Evolutionary conservation across 2,113 vertebrate species (phyloP).

Genomic region (Phycodurus eques): DNA sequence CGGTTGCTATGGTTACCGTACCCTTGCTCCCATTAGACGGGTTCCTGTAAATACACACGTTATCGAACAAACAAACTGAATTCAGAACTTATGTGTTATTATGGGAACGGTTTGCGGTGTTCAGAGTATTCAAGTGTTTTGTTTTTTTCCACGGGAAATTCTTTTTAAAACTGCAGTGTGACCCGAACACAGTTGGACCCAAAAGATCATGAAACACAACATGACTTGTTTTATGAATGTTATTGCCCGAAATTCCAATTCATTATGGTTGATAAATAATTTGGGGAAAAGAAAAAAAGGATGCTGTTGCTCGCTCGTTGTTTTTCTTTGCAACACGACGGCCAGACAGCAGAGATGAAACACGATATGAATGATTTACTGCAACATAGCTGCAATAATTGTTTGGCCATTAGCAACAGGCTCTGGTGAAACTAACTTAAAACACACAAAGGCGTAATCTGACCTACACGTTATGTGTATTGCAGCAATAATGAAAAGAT

Average conservation of each 20-base stretch:
- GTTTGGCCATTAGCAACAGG: slow-evolving; percentile 15
- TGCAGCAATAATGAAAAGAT: not conserved
- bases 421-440: slow-evolving; percentile 14
- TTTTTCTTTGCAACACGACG: not conserved
- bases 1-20: slow-evolving; percentile 29
- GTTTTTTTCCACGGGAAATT: not conserved
- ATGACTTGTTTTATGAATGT: not conserved
- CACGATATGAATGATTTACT: slow-evolving; percentile 4
- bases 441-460: not conserved
- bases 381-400: slow-evolving; percentile 3
- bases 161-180: not conserved
- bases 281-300: not conserved
- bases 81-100: not conserved
- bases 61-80: slow-evolving; percentile 5
- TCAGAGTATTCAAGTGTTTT: not conserved
- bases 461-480: not conserved
- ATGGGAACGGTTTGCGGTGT: not conserved
- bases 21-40: slow-evolving; percentile 16
- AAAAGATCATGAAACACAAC: not conserved
- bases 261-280: not conserved
- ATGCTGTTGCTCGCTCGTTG: not conserved
- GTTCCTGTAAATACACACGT: not conserved
- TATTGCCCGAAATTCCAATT: not conserved
- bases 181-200: not conserved
- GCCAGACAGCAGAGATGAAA: not conserved